phyloP scores from a whole-genome alignment of 1,140 invertebrate genomes.

The Drosophila ironensis region DNA sequence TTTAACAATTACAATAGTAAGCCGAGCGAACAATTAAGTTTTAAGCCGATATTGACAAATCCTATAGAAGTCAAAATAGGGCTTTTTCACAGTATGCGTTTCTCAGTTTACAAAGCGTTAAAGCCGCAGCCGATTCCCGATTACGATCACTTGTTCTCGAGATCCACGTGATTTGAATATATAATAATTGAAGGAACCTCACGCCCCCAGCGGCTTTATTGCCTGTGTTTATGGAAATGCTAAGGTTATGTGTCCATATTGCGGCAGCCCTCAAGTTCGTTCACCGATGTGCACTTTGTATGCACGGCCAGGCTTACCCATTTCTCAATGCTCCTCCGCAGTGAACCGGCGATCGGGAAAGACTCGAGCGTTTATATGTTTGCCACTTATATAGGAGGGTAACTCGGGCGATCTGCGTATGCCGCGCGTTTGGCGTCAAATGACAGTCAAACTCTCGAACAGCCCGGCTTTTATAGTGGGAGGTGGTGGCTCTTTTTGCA shows the following conservation, averaged over 20 bases:
- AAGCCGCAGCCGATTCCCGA: slow-evolving; percentile 10
- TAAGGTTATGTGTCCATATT: slow-evolving; percentile 74
- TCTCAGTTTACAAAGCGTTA: slow-evolving; percentile 1
- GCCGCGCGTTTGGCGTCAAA: slow-evolving; percentile 71
- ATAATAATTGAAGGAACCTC: slow-evolving; percentile 39
- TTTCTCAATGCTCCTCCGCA: slow-evolving; percentile 50
- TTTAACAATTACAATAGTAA: too few species aligned
- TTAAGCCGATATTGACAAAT: too few species aligned
- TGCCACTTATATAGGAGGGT: not conserved
- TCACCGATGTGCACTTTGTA: slow-evolving; percentile 66
- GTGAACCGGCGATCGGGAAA: slow-evolving; percentile 6
- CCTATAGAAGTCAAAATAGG: too few species aligned
- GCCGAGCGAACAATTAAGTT: too few species aligned
- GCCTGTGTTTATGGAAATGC: slow-evolving; percentile 33
- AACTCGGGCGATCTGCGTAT: slow-evolving; percentile 21
- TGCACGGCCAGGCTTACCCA: slow-evolving; percentile 69
- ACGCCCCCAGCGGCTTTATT: not conserved
- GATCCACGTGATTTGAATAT: slow-evolving; percentile 53
- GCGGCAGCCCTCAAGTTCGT: slow-evolving; percentile 56
- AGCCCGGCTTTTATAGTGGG: slow-evolving; percentile 67
- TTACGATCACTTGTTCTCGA: slow-evolving; percentile 48
- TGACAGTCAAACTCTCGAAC: slow-evolving; percentile 57
- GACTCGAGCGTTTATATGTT: slow-evolving; percentile 18
- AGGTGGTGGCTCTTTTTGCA: slow-evolving; percentile 30
- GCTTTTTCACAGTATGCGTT: not conserved